Evolutionary conservation across 2,888 invertebrate genomes (phyloP), one percentile per base, ranked within the genome.

Genomic region (Fragum fragum): DNA sequence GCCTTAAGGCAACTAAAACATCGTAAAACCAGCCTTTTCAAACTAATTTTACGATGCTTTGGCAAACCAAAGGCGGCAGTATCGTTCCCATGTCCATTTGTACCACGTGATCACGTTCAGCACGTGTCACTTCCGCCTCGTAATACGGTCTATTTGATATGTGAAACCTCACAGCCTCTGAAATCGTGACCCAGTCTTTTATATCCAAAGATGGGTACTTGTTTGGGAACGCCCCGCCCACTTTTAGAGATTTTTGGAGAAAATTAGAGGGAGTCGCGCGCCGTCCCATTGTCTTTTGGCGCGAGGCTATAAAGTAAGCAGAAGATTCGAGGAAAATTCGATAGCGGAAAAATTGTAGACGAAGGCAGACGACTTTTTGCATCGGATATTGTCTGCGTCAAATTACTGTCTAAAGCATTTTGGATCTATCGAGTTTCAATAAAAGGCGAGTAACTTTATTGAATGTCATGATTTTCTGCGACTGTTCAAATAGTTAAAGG

Each of bases 251-350:
- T n/a, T 21, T 66, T 42, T 55, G 36, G 71, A 26, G 29, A 53
- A 47, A 47, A 47, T 47, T 47, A 47, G 47, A 47, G 47, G 47
- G 71, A 53, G 63, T 74, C 79, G 63, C 66, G 55, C 70, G 70
- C 66, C 63, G 39, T 63, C 66, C 66, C 68, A 69, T 36, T 73
- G 72, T 69, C 36, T 47, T 28, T 68, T 39, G 32, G 68, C 32
- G 32, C 53, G 36, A 29, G 21, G 69, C 76, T 80, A 80, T 80
- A 80, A 76, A 80, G 69, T 57, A 32, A 69, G 57, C 59, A 21
- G 69, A 61, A 69, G 72, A 26, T 36, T 55, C 21, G 32, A 14
- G 66, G 39, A 42, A 42, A 42, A 42, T 39, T 26, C 71, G 42
- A 55, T 55, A 32, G 36, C 57, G 32, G 29, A 26, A 32, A 47